Conservation (phyloP, 2,797 vertebrate species). For the Uromys caudimaculatus region DNA sequence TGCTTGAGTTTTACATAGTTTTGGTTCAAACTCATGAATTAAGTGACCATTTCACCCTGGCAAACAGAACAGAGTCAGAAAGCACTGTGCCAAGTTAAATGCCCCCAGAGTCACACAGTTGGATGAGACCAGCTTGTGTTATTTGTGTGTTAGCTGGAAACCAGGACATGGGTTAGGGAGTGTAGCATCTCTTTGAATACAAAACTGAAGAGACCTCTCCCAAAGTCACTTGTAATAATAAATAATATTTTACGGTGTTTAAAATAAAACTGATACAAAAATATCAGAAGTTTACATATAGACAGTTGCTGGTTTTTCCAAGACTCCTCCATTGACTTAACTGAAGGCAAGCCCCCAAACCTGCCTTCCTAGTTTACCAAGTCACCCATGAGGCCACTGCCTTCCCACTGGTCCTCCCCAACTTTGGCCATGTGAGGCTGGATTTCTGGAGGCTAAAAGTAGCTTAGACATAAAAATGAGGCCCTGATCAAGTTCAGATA, state of each 20-base stretch:
- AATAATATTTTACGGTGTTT: not conserved
- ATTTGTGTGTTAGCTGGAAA: not conserved
- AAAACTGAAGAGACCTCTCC: not conserved
- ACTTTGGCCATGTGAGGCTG: fast-evolving
- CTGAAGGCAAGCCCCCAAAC: not conserved
- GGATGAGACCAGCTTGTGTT: not conserved
- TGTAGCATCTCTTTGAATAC: not conserved
- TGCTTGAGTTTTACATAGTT: not conserved
- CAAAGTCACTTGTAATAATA: not conserved
- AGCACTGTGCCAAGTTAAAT: not conserved
- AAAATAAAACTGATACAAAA: not conserved
- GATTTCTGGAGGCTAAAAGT: not conserved
- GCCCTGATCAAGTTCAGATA: not conserved
- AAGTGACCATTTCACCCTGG: not conserved
- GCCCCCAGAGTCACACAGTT: not conserved
- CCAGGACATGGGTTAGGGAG: no score
- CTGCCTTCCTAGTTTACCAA: fast-evolving
- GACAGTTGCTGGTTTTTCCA: not conserved
- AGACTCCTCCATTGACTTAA: not conserved
- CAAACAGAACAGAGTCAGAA: not conserved
- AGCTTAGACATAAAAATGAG: not conserved
- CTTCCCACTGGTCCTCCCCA: not conserved
- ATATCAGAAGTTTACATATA: not conserved
- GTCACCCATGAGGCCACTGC: not conserved
- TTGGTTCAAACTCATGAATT: not conserved